Percentiles rank a stretch among this genome's conserved stretches.
Conservation (phyloP, 2,888 invertebrate species). For the Ennomos fuscantarius region DNA sequence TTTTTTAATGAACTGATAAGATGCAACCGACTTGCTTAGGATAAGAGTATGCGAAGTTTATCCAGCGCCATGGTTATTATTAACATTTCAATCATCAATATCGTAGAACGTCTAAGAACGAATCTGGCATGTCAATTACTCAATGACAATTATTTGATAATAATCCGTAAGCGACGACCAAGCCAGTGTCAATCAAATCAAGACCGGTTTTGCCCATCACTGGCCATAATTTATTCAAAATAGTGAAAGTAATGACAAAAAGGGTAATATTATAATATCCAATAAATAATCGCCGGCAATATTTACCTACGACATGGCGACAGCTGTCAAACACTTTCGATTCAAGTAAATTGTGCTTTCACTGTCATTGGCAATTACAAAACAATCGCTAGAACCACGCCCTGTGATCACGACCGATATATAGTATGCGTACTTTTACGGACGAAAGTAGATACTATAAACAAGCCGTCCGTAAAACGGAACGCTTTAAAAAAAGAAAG, state of each 20-base stretch:
- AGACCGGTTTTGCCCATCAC: constrained; percentile 35
- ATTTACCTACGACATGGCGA: constrained; percentile 60
- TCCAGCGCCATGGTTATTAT: no score
- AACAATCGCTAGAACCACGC: constrained; percentile 57
- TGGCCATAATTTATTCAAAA: constrained; percentile 45
- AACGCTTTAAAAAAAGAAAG: constrained; percentile 60
- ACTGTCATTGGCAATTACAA: constrained; percentile 71
- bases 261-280: constrained; percentile 40
- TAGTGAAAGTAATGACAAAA: constrained; percentile 54
- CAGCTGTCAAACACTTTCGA: constrained; percentile 49
- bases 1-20: no score
- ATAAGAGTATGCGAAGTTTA: no score
- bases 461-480: constrained; percentile 45
- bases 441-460: constrained; percentile 39
- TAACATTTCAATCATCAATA: no score
- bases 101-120: no score
- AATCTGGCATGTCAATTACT: neutral
- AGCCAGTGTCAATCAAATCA: constrained; percentile 25
- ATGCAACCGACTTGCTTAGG: no score
- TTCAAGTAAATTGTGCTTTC: constrained; percentile 51
- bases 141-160: constrained; percentile 19
- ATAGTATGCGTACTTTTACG: constrained; percentile 40
- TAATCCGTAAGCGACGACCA: constrained; percentile 26
- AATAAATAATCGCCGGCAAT: constrained; percentile 53
- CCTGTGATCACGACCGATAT: constrained; percentile 52